Base-by-base conservation (phyloP, 2,113 vertebrate species). In the Aphelocoma coerulescens region DNA sequence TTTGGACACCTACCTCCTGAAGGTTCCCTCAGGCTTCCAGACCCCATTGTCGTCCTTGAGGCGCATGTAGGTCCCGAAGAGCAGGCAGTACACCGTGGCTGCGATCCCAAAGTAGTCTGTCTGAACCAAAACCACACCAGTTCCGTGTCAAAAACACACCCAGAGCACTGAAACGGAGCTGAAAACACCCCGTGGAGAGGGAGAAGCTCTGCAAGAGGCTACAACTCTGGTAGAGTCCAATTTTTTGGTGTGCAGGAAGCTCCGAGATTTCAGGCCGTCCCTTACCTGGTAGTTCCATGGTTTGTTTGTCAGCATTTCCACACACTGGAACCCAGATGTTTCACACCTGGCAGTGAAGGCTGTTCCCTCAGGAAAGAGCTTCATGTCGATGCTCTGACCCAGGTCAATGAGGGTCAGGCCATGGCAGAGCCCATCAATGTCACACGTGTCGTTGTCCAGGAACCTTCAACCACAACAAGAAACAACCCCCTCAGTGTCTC, bases 271-370 rank as follows among this genome's bases (percentile, higher is more conserved):
- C 44, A 13, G 62, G 62, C 26, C 5, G 0, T 9, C 58, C 46
- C 66, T 54, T 96, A 99, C 99, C 99, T 99, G 99, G 62, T 99
- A 99, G 97, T 65, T 99, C 99, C 99, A 99, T 0, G 98, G 99
- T 65, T 96, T 98, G 52, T 98, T 98, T 0, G 98, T 98, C 62
- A 99, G 98, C 99, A 99, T 99, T 96, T 99, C 99, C 1, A 98
- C 97, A 13, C 99, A 99, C 97, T 99, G 99, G 94, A 99, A 99
- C 24, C 99, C 99, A 0, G 99, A 99, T 0, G 99, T 99, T 95
- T 98, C 94, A 74, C 99, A 99, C 68, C 80, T 98, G 63, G 93
- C 98, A 6, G 98, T 99, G 97, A 99, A 99, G 1, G 97, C 97
- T 0, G 99, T 98, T 97, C 98, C 98, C 87, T 98, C 96, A 3